Conservation (phyloP, 2,888 invertebrate species). For the Trichogramma evanescens region DNA sequence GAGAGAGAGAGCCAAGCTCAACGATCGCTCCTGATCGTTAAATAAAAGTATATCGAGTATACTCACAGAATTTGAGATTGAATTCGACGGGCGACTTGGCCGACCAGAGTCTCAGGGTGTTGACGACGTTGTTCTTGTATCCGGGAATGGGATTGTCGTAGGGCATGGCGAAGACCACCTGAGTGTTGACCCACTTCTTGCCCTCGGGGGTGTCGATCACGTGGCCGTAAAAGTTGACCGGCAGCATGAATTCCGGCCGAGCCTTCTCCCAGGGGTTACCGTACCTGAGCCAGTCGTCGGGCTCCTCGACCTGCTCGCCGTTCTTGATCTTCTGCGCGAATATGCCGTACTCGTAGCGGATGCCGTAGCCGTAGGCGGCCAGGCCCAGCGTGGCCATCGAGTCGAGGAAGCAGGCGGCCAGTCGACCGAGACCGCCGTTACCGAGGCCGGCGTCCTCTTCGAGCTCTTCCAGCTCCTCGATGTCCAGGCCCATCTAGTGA, state of each 20-base stretch:
- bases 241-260: conserved; percentile 95
- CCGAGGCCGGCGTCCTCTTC: conserved; percentile 99
- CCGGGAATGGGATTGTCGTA: conserved; percentile 99
- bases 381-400: conserved; percentile 97
- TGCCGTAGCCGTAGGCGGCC: conserved; percentile 97
- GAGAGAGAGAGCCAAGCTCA: no score
- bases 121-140: conserved; percentile 95
- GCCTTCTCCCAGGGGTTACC: conserved; percentile 99
- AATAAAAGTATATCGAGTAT: neutral
- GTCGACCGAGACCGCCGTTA: conserved; percentile 93
- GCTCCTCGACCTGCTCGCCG: conserved; percentile 95
- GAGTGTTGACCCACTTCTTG: conserved; percentile 86
- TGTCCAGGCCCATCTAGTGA: conserved; percentile 78
- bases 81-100: conserved; percentile 95
- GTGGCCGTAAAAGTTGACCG: conserved; percentile 92
- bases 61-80: conserved; percentile 92
- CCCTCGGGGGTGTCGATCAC: conserved; percentile 83
- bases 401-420: conserved; percentile 98
- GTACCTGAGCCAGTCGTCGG: conserved; percentile 97
- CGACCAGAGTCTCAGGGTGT: conserved; percentile 95
- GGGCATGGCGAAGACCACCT: conserved; percentile 93
- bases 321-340: conserved; percentile 94
- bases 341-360: conserved; percentile 98
- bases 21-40: neutral
- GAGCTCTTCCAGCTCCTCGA: conserved; percentile 94